Evolutionary conservation across 2,888 invertebrate species (phyloP).

Genomic region (Drosophila glabriapex): DNA sequence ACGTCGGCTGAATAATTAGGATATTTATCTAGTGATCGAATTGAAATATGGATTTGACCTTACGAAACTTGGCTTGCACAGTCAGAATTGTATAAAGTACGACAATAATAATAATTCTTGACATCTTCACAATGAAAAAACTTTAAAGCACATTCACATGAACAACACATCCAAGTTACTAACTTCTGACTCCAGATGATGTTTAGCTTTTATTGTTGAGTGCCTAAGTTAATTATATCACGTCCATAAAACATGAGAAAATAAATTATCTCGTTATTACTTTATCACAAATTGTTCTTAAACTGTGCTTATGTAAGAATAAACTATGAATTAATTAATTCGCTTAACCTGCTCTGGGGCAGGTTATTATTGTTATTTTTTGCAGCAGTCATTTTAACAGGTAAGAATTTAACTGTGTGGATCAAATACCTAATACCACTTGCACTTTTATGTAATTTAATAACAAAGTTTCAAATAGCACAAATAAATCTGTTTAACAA

Average conservation of each 20-base stretch:
- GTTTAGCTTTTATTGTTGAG: slow-evolving; percentile 46
- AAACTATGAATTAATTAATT: background rate
- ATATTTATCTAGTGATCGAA: background rate
- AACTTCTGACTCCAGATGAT: slow-evolving; percentile 7
- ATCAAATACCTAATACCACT: background rate
- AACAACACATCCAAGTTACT: slow-evolving; percentile 24
- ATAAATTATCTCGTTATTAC: background rate
- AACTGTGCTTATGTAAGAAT: background rate
- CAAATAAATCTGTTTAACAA: background rate
- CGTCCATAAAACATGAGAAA: slow-evolving; percentile 11
- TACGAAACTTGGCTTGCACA: slow-evolving; percentile 58
- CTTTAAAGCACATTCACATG: slow-evolving; percentile 4
- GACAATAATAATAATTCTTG: slow-evolving; percentile 8
- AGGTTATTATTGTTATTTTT: too few relatives aligned
- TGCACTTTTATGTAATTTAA: background rate
- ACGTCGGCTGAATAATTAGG: slow-evolving; percentile 57
- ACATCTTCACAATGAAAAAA: slow-evolving; percentile 23
- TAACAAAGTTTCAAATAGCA: rapidly evolving
- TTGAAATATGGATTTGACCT: slow-evolving; percentile 20
- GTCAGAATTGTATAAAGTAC: slow-evolving; percentile 19
- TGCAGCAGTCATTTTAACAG: background rate
- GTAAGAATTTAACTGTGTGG: background rate
- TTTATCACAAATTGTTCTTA: background rate
- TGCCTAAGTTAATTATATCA: background rate
- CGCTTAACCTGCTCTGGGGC: background rate